A percentile compares a stretch with the other conserved stretches of the same genome.
Evolutionary conservation across 1,140 invertebrate genomes (phyloP).

Genomic region (Drosophila grimshawi): DNA sequence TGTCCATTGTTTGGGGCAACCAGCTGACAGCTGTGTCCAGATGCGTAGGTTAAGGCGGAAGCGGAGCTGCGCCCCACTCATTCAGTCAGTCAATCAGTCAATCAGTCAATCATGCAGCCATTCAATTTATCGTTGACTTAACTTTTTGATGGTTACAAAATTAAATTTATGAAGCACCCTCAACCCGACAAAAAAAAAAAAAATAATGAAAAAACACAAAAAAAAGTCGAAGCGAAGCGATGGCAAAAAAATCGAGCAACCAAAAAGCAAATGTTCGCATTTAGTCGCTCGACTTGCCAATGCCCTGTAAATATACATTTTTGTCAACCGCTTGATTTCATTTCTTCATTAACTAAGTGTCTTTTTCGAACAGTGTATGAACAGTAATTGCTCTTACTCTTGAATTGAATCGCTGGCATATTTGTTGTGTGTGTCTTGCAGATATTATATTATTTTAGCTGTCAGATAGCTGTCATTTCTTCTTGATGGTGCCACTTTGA

Average conservation of each 20-base stretch:
- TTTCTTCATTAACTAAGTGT: too few relatives aligned
- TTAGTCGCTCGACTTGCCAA: neutral
- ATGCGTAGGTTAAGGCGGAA: too few relatives aligned
- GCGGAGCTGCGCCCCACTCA: conserved; percentile 8
- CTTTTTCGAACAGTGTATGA: too few relatives aligned
- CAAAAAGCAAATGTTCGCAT: too few relatives aligned
- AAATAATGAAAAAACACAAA: neutral
- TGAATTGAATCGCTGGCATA: too few relatives aligned
- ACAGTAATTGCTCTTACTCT: too few relatives aligned
- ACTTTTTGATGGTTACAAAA: conserved; percentile 81
- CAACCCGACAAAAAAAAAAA: neutral
- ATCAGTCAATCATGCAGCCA: conserved; percentile 75
- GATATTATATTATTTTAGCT: too few relatives aligned
- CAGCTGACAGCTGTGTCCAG: conserved; percentile 20
- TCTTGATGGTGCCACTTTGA: neutral
- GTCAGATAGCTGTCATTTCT: too few relatives aligned
- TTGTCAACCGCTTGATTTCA: neutral
- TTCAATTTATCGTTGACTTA: conserved; percentile 82
- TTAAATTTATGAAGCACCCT: conserved; percentile 66
- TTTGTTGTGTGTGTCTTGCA: too few relatives aligned
- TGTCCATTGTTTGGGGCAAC: too few relatives aligned
- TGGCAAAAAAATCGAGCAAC: too few relatives aligned
- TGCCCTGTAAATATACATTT: neutral
- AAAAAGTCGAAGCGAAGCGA: neutral
- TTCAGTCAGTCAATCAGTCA: conserved; percentile 57